Conservation (phyloP, 1,140 invertebrate genomes). For the Lerema accius region DNA sequence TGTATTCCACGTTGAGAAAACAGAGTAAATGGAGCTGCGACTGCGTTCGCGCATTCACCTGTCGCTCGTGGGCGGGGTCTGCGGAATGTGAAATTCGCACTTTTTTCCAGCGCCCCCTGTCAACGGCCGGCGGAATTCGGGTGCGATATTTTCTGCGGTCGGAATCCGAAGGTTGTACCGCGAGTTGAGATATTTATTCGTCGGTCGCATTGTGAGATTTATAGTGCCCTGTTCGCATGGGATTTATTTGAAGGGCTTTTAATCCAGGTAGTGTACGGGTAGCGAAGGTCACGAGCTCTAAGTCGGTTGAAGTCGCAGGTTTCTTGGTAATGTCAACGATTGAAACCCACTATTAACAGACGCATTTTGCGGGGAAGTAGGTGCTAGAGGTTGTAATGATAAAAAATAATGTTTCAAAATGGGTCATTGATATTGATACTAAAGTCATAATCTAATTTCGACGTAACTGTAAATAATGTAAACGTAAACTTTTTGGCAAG, state of each 20-base stretch:
- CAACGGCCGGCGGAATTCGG: constrained; percentile 69
- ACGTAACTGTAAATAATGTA: no score
- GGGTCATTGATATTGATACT: no score
- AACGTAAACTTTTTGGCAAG: no score
- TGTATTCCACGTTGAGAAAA: constrained; percentile 67
- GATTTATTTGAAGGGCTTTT: constrained; percentile 58
- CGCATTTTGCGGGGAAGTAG: background rate
- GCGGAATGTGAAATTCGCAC: constrained; percentile 60
- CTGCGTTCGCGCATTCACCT: constrained; percentile 75
- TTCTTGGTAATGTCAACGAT: background rate
- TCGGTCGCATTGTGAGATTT: constrained; percentile 54
- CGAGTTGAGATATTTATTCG: constrained; percentile 68
- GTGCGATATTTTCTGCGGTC: constrained; percentile 75
- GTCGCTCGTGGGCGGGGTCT: constrained; percentile 64
- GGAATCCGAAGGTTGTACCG: constrained; percentile 72
- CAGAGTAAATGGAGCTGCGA: constrained; percentile 58
- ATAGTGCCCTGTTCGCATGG: constrained; percentile 53
- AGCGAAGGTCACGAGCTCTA: constrained; percentile 33
- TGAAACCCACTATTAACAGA: background rate
- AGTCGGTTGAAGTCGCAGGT: constrained; percentile 18
- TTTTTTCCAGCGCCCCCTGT: constrained; percentile 67
- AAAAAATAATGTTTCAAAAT: no score
- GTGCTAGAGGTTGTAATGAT: no score
- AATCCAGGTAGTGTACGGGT: constrained; percentile 55
- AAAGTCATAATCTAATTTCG: no score